These are phyloP conservation scores for Schizothorax lantsangensis DNA, from an alignment of 2,797 vertebrate species.

Conservation along the genomic window DNA sequence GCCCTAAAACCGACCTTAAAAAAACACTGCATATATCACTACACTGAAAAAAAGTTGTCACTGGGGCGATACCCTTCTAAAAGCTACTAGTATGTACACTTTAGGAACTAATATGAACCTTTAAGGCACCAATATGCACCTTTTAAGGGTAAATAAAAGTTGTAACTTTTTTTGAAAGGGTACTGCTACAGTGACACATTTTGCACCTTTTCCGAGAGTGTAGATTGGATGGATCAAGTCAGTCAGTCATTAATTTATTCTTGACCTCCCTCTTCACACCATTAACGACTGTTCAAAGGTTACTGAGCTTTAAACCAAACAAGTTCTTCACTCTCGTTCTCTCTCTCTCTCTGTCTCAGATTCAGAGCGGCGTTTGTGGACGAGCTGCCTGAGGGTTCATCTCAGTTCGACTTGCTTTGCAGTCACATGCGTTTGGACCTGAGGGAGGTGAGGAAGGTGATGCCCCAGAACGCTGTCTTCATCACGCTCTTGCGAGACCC, in stretches of 20 bases:
- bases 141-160: too few relatives aligned
- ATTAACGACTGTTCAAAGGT: not conserved
- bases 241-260: not conserved
- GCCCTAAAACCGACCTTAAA: not conserved
- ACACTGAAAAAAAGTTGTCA: too few relatives aligned
- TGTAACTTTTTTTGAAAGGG: too few relatives aligned
- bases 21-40: not conserved
- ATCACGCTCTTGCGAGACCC: constrained; percentile 59
- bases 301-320: not conserved
- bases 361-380: constrained; percentile 65
- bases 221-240: not conserved
- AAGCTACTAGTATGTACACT: too few relatives aligned
- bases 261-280: not conserved
- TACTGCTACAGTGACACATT: too few relatives aligned
- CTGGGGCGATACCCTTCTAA: too few relatives aligned
- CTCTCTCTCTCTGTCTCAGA: constrained; percentile 28
- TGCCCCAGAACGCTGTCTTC: constrained; percentile 62
- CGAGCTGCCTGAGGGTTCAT: constrained; percentile 53
- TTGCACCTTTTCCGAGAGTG: not conserved
- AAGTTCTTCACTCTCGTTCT: not conserved
- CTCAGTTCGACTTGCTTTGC: constrained; percentile 65
- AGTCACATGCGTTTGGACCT: constrained; percentile 66
- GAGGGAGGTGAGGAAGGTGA: constrained; percentile 55
- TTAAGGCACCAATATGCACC: too few relatives aligned
- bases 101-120: too few relatives aligned